phyloP scores from a whole-genome alignment of 2,888 invertebrate species.

The Strigamia crassipes region DNA sequence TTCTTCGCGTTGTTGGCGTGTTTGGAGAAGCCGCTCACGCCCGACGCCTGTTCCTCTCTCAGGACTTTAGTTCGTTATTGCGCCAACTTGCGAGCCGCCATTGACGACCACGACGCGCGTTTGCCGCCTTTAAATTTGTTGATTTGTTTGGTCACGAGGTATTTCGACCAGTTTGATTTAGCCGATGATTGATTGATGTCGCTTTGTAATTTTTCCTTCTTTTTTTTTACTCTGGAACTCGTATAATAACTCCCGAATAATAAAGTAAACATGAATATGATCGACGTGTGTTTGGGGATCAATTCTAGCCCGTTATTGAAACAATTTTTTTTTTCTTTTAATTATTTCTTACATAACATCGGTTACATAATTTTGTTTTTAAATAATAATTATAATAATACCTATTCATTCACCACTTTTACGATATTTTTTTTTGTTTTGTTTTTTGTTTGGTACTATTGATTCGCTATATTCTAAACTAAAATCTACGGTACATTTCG shows the following conservation, averaged over 20 bases:
- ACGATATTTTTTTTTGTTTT: not conserved
- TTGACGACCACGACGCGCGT: constrained; percentile 55
- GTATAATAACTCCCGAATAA: too few relatives aligned
- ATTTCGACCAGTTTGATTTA: constrained; percentile 76
- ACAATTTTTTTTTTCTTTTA: constrained; percentile 4
- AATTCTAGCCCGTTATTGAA: too few relatives aligned
- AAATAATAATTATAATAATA: not conserved
- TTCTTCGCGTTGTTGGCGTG: constrained; percentile 71
- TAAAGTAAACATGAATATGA: too few relatives aligned
- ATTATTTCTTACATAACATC: constrained; percentile 30
- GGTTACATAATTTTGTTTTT: constrained; percentile 17
- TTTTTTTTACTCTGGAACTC: too few relatives aligned
- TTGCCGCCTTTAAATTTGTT: constrained; percentile 65
- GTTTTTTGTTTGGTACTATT: not conserved
- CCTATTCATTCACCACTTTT: constrained; percentile 27
- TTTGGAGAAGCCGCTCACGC: constrained; percentile 69
- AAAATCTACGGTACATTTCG: not conserved
- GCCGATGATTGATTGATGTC: constrained; percentile 63
- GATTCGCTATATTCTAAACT: not conserved
- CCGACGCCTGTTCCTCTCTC: constrained; percentile 69
- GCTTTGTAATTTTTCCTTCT: not conserved
- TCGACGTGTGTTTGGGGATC: too few relatives aligned
- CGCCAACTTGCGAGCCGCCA: constrained; percentile 57
- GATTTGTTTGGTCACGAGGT: constrained; percentile 74
- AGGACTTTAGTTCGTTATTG: constrained; percentile 70